Conservation (phyloP, 2,797 vertebrate genomes). For the Chaetophractus vellerosus region DNA sequence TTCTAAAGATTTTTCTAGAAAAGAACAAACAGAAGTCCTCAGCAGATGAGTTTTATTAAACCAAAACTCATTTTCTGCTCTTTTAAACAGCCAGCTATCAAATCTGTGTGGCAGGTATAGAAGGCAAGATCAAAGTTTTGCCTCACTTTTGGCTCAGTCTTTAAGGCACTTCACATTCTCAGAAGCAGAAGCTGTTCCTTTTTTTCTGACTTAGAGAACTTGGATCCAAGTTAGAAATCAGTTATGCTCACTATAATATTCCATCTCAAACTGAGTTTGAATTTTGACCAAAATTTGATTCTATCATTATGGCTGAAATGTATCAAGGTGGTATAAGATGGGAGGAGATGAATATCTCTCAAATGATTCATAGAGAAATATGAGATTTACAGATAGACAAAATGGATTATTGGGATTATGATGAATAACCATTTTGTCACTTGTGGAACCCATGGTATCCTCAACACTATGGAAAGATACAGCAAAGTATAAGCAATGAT, state of each 20-base stretch:
- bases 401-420: neutral
- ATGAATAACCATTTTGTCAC: neutral
- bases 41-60: slow-evolving; percentile 50
- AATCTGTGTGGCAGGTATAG: neutral
- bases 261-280: neutral
- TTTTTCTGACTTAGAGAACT: neutral
- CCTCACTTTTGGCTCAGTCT: neutral
- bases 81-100: slow-evolving; percentile 38
- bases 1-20: slow-evolving; percentile 44
- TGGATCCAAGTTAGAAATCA: slow-evolving; percentile 14
- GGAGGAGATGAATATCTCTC: neutral
- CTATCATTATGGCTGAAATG: neutral
- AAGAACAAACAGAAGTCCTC: slow-evolving; percentile 20
- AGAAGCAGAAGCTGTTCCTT: neutral
- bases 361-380: neutral
- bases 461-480: neutral
- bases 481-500: neutral
- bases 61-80: slow-evolving; percentile 66
- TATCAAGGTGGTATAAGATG: neutral
- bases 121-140: slow-evolving; percentile 31
- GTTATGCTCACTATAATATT: neutral
- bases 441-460: neutral
- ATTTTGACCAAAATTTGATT: neutral
- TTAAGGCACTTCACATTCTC: neutral
- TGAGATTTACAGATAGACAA: neutral